phyloP scores from a whole-genome alignment of 1,140 invertebrate genomes.

The Ctenoplectra terminalis region DNA sequence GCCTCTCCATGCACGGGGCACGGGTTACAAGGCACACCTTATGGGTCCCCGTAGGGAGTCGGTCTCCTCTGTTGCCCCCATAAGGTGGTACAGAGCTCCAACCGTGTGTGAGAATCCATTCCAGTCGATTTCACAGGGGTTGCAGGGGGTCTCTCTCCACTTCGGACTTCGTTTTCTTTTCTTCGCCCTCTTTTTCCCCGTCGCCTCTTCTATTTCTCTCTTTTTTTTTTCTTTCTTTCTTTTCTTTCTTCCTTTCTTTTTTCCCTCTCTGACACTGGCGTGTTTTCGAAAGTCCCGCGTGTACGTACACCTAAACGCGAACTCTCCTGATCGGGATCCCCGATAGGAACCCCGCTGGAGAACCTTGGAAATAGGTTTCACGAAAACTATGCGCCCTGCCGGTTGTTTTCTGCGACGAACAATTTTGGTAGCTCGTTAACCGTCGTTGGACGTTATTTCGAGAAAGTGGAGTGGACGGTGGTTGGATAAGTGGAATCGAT shows the following conservation, averaged over 20 bases:
- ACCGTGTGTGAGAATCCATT: constrained; percentile 81
- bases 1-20: constrained; percentile 41
- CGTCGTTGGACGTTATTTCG: not conserved
- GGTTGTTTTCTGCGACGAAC: not conserved
- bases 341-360: constrained; percentile 19
- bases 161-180: constrained; percentile 4
- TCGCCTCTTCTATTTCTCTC: constrained; percentile 24
- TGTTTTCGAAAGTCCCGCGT: constrained; percentile 28
- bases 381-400: not conserved
- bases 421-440: not conserved
- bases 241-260: not conserved
- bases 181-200: not conserved
- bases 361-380: constrained; percentile 27
- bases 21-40: constrained; percentile 64
- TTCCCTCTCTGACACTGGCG: not conserved
- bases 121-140: constrained; percentile 79
- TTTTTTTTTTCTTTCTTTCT: no score
- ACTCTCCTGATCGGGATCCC: constrained; percentile 12
- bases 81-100: constrained; percentile 80
- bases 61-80: constrained; percentile 56
- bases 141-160: constrained; percentile 64
- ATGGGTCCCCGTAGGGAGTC: constrained; percentile 66
- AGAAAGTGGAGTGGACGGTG: no score
- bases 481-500: not conserved
- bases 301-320: not conserved